Evolutionary conservation across 2,113 vertebrate genomes (phyloP).

Genomic region (Serilophus lunatus): DNA sequence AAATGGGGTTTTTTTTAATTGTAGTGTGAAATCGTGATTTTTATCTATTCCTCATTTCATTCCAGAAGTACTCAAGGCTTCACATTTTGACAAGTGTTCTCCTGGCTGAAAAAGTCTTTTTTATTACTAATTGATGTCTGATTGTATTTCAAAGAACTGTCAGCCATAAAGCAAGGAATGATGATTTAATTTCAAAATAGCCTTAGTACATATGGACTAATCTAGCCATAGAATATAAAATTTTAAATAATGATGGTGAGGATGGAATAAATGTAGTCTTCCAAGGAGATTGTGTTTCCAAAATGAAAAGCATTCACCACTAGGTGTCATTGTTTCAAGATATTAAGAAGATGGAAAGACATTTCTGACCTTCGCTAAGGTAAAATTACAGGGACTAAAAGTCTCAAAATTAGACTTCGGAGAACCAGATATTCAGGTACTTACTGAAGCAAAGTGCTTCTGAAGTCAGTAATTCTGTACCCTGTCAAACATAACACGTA

Average conservation of each 20-base stretch:
- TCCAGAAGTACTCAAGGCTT: not conserved
- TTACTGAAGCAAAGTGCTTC: not conserved
- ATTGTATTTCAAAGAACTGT: not conserved
- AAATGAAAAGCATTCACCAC: not conserved
- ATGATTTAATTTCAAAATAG: conserved; percentile 12
- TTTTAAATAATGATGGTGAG: not conserved
- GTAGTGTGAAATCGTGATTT: not conserved
- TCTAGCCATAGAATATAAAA: not conserved
- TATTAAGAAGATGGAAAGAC: not conserved
- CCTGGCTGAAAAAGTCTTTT: not conserved
- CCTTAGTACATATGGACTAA: not conserved
- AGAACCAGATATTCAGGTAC: not conserved
- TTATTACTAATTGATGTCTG: not conserved
- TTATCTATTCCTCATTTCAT: not conserved
- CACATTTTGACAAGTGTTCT: conserved; percentile 7
- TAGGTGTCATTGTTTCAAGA: conserved; percentile 46
- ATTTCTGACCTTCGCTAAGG: not conserved
- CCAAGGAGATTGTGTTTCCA: not conserved
- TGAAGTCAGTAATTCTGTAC: not conserved
- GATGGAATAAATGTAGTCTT: not conserved
- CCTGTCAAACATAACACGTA: too few relatives aligned
- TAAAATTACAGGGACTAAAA: not conserved
- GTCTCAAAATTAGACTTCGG: not conserved
- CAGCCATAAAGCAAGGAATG: not conserved
- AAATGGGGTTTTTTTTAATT: not conserved